Percentiles rank a stretch among this genome's conserved stretches.
Evolutionary conservation across 2,888 invertebrate genomes (phyloP).

Genomic region (Meghimatium bilineatum): DNA sequence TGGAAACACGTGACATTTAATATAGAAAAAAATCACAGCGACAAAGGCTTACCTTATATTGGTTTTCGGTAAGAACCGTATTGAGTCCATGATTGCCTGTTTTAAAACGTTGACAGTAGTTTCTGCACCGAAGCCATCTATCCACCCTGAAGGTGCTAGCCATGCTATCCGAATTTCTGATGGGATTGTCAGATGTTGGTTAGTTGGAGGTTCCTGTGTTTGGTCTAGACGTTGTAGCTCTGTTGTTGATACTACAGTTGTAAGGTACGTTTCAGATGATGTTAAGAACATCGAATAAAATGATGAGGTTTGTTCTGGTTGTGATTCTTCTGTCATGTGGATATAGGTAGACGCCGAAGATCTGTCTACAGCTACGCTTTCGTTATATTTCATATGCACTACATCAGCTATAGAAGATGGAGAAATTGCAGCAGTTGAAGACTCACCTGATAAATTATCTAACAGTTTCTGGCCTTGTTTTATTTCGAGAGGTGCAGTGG

Average conservation of each 20-base stretch:
- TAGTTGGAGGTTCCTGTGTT: neutral
- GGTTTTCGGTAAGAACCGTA: constrained; percentile 30
- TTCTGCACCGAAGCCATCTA: constrained; percentile 64
- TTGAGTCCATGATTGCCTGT: constrained; percentile 55
- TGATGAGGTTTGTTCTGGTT: neutral
- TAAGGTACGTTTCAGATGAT: neutral
- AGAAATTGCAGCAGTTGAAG: neutral
- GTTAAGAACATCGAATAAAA: too few relatives aligned
- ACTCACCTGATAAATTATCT: neutral
- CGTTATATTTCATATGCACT: neutral
- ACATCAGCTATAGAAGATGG: neutral
- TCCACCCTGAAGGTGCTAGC: constrained; percentile 66
- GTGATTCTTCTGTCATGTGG: neutral
- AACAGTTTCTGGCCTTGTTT: too few relatives aligned
- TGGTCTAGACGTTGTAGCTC: too few relatives aligned
- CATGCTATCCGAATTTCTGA: constrained; percentile 68
- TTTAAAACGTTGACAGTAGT: constrained; percentile 66
- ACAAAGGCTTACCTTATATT: constrained; percentile 24
- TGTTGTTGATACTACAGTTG: neutral
- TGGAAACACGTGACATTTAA: too few relatives aligned
- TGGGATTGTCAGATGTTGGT: neutral
- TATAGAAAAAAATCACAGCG: too few relatives aligned
- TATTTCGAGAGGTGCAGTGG: neutral
- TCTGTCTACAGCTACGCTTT: neutral
- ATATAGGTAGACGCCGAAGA: neutral